Base-by-base conservation (phyloP, 2,113 vertebrate species). In the Uria aalge region DNA sequence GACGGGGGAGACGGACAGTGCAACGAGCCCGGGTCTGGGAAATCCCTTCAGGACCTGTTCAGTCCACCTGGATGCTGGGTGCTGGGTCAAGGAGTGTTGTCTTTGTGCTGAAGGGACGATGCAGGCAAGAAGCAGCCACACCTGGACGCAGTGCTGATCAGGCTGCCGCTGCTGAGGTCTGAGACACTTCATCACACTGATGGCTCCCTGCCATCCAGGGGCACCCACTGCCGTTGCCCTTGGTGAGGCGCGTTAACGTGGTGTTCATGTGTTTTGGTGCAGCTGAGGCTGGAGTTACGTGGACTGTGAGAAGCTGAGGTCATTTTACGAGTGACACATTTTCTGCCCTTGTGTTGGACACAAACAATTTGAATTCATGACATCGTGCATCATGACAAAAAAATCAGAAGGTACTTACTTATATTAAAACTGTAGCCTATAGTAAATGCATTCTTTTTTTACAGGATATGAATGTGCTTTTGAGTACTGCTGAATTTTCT, bases 171-270 rank as follows among this genome's bases (percentile, higher is more conserved):
- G 55, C 32, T 50, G 52, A 50, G 20, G 6, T 32, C 34, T 50
- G 57, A 10, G 15, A 26, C 19, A 8, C 18, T 26, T 59, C 26
- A 22, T 7, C 6, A 3, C 15, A 5, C 18, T 7, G 21, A 7
- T 36, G 72, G 20, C 34, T 34, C 26, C 26, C 24, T n/a, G 56
- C 13, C 24, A 19, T 41, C 45, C 18, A 10, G 17, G n/a, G 20
- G 16, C 40, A 21, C 13, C 32, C 19, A 5, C 41, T 27, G 50
- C 17, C 0, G 1, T 19, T 19, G 59, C 11, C 32, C 26, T 5
- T 8, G 23, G 38, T 41, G 59, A 53, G 34, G 5, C 0, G 0
- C 3, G 0, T 9, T 9, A 15, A 32, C 0, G 0, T 48, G 26
- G 6, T 29, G 50, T 7, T 66, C 11, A 1, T 14, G 17, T 21